A percentile compares a stretch with the other conserved stretches of the same genome.
Conservation (phyloP, 2,888 invertebrate species). For the Folsomia candida region DNA sequence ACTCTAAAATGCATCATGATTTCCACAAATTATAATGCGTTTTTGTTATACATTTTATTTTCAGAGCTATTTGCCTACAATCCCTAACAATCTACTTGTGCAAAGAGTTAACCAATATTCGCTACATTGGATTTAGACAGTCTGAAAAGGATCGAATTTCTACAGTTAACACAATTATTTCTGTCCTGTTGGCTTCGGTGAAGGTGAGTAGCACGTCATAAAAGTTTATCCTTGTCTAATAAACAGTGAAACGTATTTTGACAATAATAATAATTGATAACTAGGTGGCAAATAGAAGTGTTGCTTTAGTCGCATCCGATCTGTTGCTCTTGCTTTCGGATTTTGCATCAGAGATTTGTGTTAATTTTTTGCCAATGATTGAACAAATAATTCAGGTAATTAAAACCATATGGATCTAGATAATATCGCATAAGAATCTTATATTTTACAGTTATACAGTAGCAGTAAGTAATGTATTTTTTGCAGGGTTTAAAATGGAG, state of each 20-base stretch:
- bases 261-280: constrained; percentile 11
- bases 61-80: constrained; percentile 81
- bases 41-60: too few relatives aligned
- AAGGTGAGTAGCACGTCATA: constrained; percentile 61
- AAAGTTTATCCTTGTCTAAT: too few relatives aligned
- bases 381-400: constrained; percentile 61
- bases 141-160: constrained; percentile 57
- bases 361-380: constrained; percentile 70
- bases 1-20: too few relatives aligned
- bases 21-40: too few relatives aligned
- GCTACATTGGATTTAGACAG: constrained; percentile 55
- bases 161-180: constrained; percentile 62
- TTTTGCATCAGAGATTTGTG: constrained; percentile 70
- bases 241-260: neutral
- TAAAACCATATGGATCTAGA: neutral
- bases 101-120: constrained; percentile 62
- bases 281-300: constrained; percentile 74
- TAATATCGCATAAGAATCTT: neutral
- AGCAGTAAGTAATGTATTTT: too few relatives aligned
- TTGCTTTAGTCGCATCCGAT: constrained; percentile 81
- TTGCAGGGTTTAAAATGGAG: constrained; percentile 38
- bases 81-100: constrained; percentile 75
- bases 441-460: too few relatives aligned
- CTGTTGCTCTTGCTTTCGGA: constrained; percentile 74
- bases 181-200: constrained; percentile 66